Conservation (phyloP, 2,113 vertebrate species). For the Turdus rufiventris region DNA sequence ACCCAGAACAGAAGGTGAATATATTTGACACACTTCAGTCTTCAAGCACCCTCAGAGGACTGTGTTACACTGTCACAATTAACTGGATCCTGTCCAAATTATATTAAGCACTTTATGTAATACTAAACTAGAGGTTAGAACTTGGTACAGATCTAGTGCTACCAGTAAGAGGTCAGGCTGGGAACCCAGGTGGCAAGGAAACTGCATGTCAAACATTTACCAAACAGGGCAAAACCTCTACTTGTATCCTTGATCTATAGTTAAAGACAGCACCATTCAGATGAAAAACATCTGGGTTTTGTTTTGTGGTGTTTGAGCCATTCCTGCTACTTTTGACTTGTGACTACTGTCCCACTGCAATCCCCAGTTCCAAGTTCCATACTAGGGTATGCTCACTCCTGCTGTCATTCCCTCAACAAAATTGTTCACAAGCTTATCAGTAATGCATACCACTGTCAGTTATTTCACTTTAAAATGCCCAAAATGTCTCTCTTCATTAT, state of each 20-base stretch:
- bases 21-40: neutral
- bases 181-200: neutral
- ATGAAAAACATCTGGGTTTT: neutral
- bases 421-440: neutral
- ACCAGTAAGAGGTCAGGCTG: neutral
- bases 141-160: neutral
- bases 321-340: neutral
- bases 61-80: neutral
- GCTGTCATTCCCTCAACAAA: neutral
- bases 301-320: neutral
- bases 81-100: neutral
- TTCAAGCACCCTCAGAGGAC: neutral
- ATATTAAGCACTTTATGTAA: neutral
- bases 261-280: neutral
- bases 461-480: neutral
- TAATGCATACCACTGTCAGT: neutral
- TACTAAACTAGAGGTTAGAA: neutral
- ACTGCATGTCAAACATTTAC: neutral
- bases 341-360: neutral
- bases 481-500: neutral
- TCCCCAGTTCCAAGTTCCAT: neutral
- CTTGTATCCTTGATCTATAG: neutral
- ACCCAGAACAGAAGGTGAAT: neutral
- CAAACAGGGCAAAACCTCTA: neutral
- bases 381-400: rapidly evolving